Conservation (phyloP, 2,797 vertebrate species). For the Thunnus albacares region DNA sequence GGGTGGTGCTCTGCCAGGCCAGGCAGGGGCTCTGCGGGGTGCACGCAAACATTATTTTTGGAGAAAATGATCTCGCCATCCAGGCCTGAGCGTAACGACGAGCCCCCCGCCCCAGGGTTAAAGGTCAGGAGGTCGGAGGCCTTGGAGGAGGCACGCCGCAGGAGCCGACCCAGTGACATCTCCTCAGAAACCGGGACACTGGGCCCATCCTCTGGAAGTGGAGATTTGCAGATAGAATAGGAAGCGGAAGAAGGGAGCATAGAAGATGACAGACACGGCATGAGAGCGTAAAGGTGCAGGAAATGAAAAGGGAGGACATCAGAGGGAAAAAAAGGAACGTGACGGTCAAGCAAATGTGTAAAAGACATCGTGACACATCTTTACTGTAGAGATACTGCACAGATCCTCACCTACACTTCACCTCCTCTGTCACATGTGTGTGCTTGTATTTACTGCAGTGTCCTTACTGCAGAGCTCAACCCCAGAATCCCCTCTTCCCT, state of each 20-base stretch:
- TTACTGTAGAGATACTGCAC: constrained; percentile 1
- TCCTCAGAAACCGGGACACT: constrained; percentile 81
- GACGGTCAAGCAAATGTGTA: neutral
- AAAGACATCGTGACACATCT: constrained; percentile 14
- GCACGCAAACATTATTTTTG: constrained; percentile 99
- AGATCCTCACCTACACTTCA: constrained; percentile 40
- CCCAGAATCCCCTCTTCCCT: constrained; percentile 22
- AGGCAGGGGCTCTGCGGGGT: constrained; percentile 92
- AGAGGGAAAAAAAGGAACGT: neutral
- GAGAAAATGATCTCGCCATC: constrained; percentile 98
- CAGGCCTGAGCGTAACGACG: constrained; percentile 82
- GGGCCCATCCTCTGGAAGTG: constrained; percentile 91
- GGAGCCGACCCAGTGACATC: constrained; percentile 99
- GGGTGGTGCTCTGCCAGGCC: constrained; percentile 94
- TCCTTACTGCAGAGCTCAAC: constrained; percentile 67
- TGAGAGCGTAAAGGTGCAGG: neutral
- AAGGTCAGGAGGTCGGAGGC: constrained; percentile 98
- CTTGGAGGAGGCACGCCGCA: constrained; percentile 96
- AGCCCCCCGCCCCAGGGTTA: constrained; percentile 84
- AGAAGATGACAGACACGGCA: neutral
- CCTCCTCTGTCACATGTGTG: constrained; percentile 40
- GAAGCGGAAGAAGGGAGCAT: neutral
- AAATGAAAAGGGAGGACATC: neutral
- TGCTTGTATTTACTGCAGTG: constrained; percentile 65
- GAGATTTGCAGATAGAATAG: neutral